These are phyloP conservation scores for Cephus cinctus DNA, from an alignment of 1,140 invertebrate species.

Conservation along the genomic window DNA sequence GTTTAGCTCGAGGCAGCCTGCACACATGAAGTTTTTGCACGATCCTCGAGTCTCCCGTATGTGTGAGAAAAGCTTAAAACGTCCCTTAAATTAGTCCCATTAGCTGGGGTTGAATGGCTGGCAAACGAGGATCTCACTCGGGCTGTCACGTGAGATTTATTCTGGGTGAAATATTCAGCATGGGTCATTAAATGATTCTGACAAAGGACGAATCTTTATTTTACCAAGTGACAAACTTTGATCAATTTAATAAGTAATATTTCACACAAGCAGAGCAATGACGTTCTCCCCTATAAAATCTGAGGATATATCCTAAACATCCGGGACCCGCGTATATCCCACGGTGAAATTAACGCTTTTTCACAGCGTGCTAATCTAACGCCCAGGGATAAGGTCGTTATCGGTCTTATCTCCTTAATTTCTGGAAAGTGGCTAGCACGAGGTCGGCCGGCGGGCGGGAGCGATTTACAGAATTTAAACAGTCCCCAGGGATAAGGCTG, in stretches of 20 bases:
- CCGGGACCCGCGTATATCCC: no score
- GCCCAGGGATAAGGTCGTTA: no score
- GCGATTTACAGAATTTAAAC: constrained; percentile 56
- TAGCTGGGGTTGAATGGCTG: constrained; percentile 6
- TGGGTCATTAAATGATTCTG: not conserved
- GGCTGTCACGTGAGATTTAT: constrained; percentile 8
- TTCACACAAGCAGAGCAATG: no score
- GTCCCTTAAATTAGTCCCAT: constrained; percentile 9
- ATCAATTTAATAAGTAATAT: no score
- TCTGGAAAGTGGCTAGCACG: not conserved
- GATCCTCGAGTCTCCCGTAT: not conserved
- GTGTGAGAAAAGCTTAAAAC: constrained; percentile 5
- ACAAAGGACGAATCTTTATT: no score
- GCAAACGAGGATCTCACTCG: constrained; percentile 9
- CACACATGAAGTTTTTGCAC: constrained; percentile 7
- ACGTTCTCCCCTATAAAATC: no score
- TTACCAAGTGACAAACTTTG: no score
- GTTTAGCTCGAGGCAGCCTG: not conserved
- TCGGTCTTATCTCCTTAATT: not conserved
- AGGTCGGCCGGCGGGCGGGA: constrained; percentile 6
- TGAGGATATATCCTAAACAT: no score
- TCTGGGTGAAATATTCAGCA: not conserved
- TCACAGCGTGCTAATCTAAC: no score
- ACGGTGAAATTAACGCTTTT: no score
- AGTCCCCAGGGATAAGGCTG: constrained; percentile 46